Evolutionary conservation across 2,113 vertebrate species (phyloP).

Genomic region (Gymnogyps californianus): DNA sequence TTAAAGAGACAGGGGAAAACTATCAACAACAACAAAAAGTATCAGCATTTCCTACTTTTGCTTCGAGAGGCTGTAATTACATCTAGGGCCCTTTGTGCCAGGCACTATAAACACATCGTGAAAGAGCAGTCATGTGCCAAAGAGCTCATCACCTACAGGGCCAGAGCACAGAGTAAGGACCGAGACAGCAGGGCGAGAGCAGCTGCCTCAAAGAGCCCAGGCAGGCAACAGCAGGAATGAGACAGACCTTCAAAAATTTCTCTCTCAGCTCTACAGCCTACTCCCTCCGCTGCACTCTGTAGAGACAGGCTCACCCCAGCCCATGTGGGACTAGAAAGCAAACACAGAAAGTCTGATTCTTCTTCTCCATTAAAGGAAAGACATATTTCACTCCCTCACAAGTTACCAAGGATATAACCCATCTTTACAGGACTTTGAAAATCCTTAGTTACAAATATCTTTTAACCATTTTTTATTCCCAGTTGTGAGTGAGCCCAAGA

Average conservation of each 20-base stretch:
- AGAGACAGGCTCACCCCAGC: background rate
- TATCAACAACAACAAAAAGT: background rate
- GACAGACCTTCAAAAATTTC: background rate
- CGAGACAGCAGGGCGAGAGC: background rate
- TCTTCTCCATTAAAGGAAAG: background rate
- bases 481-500: rapidly evolving
- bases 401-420: no score
- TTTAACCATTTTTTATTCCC: background rate
- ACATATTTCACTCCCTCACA: rapidly evolving
- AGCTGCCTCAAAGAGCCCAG: background rate
- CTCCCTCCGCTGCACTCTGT: background rate
- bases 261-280: background rate
- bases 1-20: background rate
- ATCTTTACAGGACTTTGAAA: background rate
- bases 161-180: background rate
- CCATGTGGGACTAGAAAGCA: rapidly evolving
- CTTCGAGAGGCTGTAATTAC: background rate
- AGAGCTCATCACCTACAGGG: rapidly evolving
- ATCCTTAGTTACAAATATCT: background rate
- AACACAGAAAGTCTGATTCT: background rate
- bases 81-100: background rate
- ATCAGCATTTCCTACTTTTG: background rate
- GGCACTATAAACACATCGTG: background rate
- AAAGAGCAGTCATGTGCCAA: background rate
- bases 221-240: background rate